Evolutionary conservation across 2,113 vertebrate genomes (phyloP), one percentile per base, ranked within the genome.

Genomic region (Orcinus orca): DNA sequence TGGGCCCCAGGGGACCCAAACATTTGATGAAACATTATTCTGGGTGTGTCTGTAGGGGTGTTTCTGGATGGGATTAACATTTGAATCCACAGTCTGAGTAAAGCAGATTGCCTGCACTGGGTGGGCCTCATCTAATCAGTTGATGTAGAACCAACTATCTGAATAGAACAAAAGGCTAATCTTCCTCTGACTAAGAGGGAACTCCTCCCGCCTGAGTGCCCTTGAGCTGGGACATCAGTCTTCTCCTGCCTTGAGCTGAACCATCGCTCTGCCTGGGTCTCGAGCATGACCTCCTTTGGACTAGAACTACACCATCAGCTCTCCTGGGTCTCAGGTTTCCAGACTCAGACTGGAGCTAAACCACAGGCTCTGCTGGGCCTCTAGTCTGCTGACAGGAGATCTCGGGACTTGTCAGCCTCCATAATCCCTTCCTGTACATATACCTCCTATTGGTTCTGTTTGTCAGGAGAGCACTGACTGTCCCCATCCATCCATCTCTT

Each of bases 271-370:
- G 83, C 29, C 70, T 26, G 47, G 36, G 33, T n/a, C 80, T 36
- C 12, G 0, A 18, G 50, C 23, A 1, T 20, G 50, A 5, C 15
- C 12, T 33, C 33, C 20, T 63, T 26, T 31, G 77, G 85, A 23
- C 31, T 5, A 23, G 47, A 17, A 23, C 0, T 0, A 11, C 44
- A 11, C 10, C 20, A 0, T 33, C 2, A 20, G 13, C 65, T 81
- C 25, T n/a, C n/a, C 79, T 31, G 23, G 36, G 25, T 9, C 23
- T 31, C 11, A 3, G 4, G 50, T 33, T 41, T 31, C n/a, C 7
- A 11, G 80, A 10, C 79, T n/a, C 21, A 18, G 38, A 23, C 23
- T 50, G 29, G 23, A 88, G 36, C 36, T 20, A 3, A 65, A 11
- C 47, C 84, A 9, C 1, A 3, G 18, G 53, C 33, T 17, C 38